Evolutionary conservation across 2,797 vertebrate species (phyloP).

Genomic region (Hozukius guyotensis): DNA sequence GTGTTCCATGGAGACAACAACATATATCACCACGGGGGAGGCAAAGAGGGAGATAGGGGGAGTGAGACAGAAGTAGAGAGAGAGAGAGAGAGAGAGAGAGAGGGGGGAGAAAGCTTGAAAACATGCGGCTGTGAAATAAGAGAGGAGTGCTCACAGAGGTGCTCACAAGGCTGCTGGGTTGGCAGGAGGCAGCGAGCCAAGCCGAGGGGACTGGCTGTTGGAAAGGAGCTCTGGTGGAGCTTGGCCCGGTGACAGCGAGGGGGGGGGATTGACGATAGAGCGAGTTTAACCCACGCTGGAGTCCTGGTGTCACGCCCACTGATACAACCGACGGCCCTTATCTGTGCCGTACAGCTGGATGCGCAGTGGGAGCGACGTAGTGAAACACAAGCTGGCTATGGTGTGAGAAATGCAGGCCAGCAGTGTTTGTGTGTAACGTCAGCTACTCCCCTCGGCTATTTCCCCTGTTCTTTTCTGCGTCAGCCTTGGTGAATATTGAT

Average conservation of each 20-base stretch:
- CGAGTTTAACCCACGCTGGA: constrained; percentile 44
- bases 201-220: constrained; percentile 63
- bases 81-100: constrained; percentile 43
- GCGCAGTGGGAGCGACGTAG: constrained; percentile 12
- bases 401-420: constrained; percentile 22
- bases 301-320: constrained; percentile 48
- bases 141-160: constrained; percentile 71
- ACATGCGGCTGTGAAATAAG: constrained; percentile 68
- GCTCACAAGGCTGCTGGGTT: constrained; percentile 73
- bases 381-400: not conserved
- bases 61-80: constrained; percentile 64
- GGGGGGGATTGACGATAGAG: constrained; percentile 35
- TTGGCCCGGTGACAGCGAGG: constrained; percentile 65
- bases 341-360: constrained; percentile 42
- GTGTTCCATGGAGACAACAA: constrained; percentile 84
- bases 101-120: constrained; percentile 58
- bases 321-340: constrained; percentile 6
- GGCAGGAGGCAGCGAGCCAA: constrained; percentile 73
- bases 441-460: constrained; percentile 17
- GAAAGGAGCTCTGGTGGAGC: constrained; percentile 59
- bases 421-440: constrained; percentile 19
- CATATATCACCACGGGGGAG: constrained; percentile 82
- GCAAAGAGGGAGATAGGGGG: constrained; percentile 67
- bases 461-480: constrained; percentile 40
- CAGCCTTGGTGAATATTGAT: constrained; percentile 71